phyloP scores from a whole-genome alignment of 1,140 invertebrate species.

The Achatina immaculata region DNA sequence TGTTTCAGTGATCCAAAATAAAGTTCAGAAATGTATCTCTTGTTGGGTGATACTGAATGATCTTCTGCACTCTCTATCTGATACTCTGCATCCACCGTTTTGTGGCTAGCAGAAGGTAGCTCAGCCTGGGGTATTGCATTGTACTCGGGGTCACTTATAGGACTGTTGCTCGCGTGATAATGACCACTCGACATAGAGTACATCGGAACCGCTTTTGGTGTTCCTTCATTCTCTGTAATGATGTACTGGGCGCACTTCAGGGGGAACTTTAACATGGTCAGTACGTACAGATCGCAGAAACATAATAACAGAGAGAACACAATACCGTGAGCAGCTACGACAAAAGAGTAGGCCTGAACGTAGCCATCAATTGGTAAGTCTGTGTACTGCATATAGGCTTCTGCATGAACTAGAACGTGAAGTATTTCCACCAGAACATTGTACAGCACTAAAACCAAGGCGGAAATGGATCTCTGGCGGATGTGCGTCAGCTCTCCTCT shows the following conservation, averaged over 20 bases:
- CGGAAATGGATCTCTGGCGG: background rate
- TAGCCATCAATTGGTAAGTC: background rate
- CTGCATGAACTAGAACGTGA: background rate
- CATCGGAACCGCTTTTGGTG: background rate
- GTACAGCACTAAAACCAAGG: background rate
- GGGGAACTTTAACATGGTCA: background rate
- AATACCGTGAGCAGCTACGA: conserved; percentile 7
- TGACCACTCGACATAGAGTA: background rate
- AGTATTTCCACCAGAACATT: background rate
- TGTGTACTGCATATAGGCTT: conserved; percentile 11
- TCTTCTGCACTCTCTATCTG: background rate
- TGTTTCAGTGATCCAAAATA: background rate
- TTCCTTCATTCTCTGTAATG: background rate
- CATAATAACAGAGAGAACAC: conserved; percentile 10
- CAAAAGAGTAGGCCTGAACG: background rate
- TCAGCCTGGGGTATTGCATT: background rate
- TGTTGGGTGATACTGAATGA: background rate
- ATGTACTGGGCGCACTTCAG: background rate
- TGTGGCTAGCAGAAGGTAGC: background rate
- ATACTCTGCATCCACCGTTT: background rate
- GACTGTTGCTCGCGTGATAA: background rate
- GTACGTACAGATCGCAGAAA: background rate
- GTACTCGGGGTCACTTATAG: background rate
- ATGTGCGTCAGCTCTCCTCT: background rate
- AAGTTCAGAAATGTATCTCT: background rate